Percentiles rank a stretch among this genome's conserved stretches.
These are phyloP conservation scores for Heterodera filipjevi DNA, from an alignment of 2,888 invertebrate genomes.

Conservation along the genomic window DNA sequence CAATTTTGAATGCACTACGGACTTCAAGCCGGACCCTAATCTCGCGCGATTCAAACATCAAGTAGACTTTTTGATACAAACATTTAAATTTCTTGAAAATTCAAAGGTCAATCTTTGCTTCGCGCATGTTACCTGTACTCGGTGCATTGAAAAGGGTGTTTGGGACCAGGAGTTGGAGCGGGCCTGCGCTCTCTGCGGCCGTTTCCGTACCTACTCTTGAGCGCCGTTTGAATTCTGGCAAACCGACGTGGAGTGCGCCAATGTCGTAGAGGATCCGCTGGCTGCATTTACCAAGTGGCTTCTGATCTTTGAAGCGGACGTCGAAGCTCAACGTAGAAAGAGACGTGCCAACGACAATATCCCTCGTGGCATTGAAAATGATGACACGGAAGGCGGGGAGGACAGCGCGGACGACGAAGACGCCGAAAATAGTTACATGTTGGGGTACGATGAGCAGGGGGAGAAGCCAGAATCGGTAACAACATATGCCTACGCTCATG, in stretches of 20 bases:
- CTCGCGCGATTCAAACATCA: not conserved
- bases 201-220: not conserved
- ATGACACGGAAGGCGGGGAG: not conserved
- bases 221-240: too few species aligned
- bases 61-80: not conserved
- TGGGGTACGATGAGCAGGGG: too few species aligned
- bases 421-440: too few species aligned
- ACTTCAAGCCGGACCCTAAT: not conserved
- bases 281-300: not conserved
- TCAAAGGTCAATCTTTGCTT: not conserved
- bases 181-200: not conserved
- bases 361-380: not conserved
- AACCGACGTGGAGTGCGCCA: not conserved
- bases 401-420: too few species aligned
- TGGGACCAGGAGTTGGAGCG: not conserved
- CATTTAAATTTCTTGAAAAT: not conserved
- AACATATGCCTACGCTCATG: too few species aligned
- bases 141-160: not conserved
- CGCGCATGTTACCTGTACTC: not conserved
- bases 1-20: slow-evolving; percentile 1
- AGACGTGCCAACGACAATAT: too few species aligned
- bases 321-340: not conserved
- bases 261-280: not conserved
- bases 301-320: not conserved
- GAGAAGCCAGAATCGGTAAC: too few species aligned